Evolutionary conservation across 2,797 vertebrate genomes (phyloP), one percentile per base, ranked within the genome.

Genomic region (Ctenosaura bakeri): DNA sequence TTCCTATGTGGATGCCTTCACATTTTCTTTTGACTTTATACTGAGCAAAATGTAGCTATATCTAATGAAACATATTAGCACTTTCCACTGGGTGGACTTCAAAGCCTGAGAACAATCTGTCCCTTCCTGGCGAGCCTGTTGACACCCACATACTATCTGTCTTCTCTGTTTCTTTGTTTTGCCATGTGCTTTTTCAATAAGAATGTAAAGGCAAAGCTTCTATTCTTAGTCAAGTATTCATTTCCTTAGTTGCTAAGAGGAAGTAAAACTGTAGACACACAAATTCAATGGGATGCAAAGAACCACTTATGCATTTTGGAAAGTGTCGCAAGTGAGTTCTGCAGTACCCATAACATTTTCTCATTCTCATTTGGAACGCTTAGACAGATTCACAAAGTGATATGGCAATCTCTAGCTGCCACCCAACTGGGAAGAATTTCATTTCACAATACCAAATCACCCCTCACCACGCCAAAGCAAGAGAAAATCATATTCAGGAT

Each of bases 121-220:
- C 29, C 50, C 50, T 86, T 90, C 4, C 12, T 78, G 66, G 85
- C 76, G 81, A 38, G 38, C 12, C 10, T 80, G 32, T 18, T 69
- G 18, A 80, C 66, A 85, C 92, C 85, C 86, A 90, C 94, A 77
- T 14, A 9, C 66, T 93, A n/a, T 87, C 89, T 95, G 90, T 91
- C 92, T 59, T 91, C 22, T 59, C 87, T 95, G 93, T 92, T 62
- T 62, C 59, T 62, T 62, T 22, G 5, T 62, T 62, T 22, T 62
- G 59, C 59, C 1, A 22, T 62, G 59, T 62, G 20, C 14, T 62
- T 56, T 22, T 35, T 29, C 12, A 26, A 18, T 16, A 54, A 71
- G n/a, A 87, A 90, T 91, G 78, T 54, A 92, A 92, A 94, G 87
- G 90, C 62, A 88, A 94, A 69, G 59, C 24, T 32, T 69, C 74